Base-by-base conservation (phyloP, 2,888 invertebrate species). In the Ophraella communa region DNA sequence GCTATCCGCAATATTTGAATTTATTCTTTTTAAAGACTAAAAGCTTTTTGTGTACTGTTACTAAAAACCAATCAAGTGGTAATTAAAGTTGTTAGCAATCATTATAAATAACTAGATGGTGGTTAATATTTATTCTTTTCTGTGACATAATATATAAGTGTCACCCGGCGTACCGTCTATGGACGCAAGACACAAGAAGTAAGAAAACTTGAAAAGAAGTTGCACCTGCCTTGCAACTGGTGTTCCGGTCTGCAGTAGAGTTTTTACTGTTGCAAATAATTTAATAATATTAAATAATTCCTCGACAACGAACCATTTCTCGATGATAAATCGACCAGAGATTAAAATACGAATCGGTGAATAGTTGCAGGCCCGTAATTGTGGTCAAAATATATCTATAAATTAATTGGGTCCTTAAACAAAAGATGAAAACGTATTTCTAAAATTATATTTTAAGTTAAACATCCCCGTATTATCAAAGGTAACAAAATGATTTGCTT, bases 201-300 rank as follows among this genome's bases (percentile, higher is more conserved):
- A 58, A 59, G 58, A 67, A 51, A 61, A 52, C 49, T 35, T 56
- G 53, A 11, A 71, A 79, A 79, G 79, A 79, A 79, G 71, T 78
- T 78, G 78, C 77, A 77, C 76, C 77, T 78, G 77, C 73, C 76
- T 71, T 72, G 73, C 79, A 76, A 79, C 78, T 76, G 77, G 59
- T 77, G 79, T 78, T 79, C 78, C 77, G 78, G 77, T 72, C 74
- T 68, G 66, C 73, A 65, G 66, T 72, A 71, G 70, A 67, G 62
- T 74, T 78, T 76, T 71, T 68, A 51, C 67, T 61, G 55, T 60
- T 69, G 76, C 78, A 79, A 77, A 79, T 79, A 80, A 80, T 80
- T 80, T 80, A 80, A 80, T 80, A 80, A 79, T 80, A 80, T 80
- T 80, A 80, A 80, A 80, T 78, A 79, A 80, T 80, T 79, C 80